Evolutionary conservation across 2,797 vertebrate species (phyloP).

Genomic region (Pangasius djambal): DNA sequence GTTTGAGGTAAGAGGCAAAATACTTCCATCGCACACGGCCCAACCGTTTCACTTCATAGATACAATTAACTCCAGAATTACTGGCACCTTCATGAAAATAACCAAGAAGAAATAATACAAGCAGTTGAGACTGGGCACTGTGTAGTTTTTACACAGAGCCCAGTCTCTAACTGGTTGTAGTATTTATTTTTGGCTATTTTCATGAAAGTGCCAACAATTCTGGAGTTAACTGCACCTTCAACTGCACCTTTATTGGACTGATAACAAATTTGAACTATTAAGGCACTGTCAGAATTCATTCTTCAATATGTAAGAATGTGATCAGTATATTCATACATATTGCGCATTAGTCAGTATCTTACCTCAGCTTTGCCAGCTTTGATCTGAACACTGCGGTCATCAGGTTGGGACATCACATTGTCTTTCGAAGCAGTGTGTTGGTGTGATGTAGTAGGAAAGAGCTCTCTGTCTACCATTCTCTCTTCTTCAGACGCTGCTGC

Average conservation of each 20-base stretch:
- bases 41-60: background rate
- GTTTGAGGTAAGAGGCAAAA: background rate
- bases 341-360: slow-evolving; percentile 54
- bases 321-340: background rate
- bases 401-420: slow-evolving; percentile 69
- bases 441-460: slow-evolving; percentile 36
- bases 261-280: background rate
- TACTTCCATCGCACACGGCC: background rate
- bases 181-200: background rate
- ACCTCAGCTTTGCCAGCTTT: slow-evolving; percentile 95
- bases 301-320: background rate
- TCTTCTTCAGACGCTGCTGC: slow-evolving; percentile 65
- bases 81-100: background rate
- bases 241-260: background rate
- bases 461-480: slow-evolving; percentile 64
- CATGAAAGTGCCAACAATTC: background rate
- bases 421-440: slow-evolving; percentile 41
- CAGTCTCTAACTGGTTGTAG: background rate
- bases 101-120: background rate
- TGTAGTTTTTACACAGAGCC: background rate
- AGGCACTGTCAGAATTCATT: background rate
- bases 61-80: background rate
- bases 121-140: background rate
- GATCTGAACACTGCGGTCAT: slow-evolving; percentile 92
- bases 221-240: background rate